Base-by-base conservation (phyloP, 2,113 vertebrate genomes). In the Perca fluviatilis region DNA sequence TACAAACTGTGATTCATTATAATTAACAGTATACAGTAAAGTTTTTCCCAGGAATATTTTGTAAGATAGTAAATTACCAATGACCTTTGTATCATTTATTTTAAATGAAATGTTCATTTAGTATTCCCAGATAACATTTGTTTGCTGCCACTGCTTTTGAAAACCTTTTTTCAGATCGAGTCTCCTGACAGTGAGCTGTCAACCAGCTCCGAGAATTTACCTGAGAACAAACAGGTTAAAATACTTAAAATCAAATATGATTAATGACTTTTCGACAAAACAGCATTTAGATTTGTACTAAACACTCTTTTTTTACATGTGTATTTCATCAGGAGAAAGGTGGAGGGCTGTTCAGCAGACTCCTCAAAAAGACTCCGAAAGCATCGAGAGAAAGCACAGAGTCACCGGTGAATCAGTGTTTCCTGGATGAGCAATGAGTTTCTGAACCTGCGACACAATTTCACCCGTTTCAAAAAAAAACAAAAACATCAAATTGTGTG, bases 281-380 rank as follows among this genome's bases (percentile, higher is more conserved):
- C 15, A 14, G 8, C 6, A 56, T 14, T 47, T 23, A 40, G 11
- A 23, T 53, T 46, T 61, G 1, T 43, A 33, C 30, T 33, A 21
- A 33, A 54, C 18, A 25, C 12, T 23, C 7, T 46, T 54, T 14
- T 57, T 5, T 63, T n/a, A 12, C 14, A 13, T 16, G 6, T 72
- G 5, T 46, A 0, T 80, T 21, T 66, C 43, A 18, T 63, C 75
- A 93, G 90, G 90, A 86, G 67, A 88, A 88, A 80, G 51, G 46
- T 15, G 75, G 72, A 18, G 64, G 83, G 1, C 18, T 91, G 54
- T 93, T 93, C 40, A 43, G 86, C 1, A 86, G 73, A 21, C 64
- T 89, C 60, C 74, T 88, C 43, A 91, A 79, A 74, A 94, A 92
- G 84, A 84, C 16, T 2, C 83, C 79, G 13, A 93, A 84, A 88